These are phyloP conservation scores for Macrotus californicus DNA, from an alignment of 2,113 vertebrate species.

Conservation along the genomic window DNA sequence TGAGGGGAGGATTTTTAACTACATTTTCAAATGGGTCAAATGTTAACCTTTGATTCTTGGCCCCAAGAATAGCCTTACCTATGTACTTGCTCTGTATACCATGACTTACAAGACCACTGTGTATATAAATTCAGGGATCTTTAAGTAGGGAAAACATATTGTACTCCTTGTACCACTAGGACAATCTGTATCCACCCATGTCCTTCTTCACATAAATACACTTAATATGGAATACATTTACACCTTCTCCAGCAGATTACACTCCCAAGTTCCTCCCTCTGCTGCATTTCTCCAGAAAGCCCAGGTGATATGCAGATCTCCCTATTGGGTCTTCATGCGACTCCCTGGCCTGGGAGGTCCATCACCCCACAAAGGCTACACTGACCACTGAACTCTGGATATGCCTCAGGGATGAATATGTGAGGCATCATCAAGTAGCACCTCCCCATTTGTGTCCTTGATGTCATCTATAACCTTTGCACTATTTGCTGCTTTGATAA, in stretches of 20 bases:
- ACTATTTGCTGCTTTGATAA: neutral
- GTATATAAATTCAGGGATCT: neutral
- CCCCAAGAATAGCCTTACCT: neutral
- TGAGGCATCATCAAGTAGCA: neutral
- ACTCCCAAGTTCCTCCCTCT: fast-evolving
- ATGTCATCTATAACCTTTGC: neutral
- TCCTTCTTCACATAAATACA: neutral
- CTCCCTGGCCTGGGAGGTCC: no score
- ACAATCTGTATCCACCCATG: neutral
- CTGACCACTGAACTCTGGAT: neutral
- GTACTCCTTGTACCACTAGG: no score
- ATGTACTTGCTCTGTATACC: neutral
- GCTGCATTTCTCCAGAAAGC: neutral
- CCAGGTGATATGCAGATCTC: fast-evolving
- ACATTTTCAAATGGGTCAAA: neutral
- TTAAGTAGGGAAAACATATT: neutral
- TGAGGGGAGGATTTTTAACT: no score
- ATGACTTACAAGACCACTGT: neutral
- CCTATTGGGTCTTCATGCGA: neutral
- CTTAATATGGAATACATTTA: neutral
- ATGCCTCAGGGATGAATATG: fast-evolving
- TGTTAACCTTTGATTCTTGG: neutral
- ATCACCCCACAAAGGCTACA: neutral
- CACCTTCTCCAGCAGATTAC: neutral
- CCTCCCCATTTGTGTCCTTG: neutral